Conservation (phyloP, 1,140 invertebrate species). For the Oedothorax gibbosus region DNA sequence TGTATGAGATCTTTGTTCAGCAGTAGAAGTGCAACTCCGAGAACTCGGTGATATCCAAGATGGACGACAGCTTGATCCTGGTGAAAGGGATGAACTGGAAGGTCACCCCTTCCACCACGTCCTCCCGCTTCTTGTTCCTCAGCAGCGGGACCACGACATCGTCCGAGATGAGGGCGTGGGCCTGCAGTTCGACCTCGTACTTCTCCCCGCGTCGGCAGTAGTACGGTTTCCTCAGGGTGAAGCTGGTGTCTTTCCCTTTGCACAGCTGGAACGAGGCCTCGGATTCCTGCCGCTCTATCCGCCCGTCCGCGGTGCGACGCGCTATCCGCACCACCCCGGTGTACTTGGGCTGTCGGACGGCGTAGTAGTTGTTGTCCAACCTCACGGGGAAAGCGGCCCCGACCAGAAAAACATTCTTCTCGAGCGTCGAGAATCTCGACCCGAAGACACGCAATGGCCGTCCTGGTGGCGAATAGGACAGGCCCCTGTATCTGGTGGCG, state of each 20-base stretch:
- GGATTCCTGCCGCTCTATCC: constrained; percentile 47
- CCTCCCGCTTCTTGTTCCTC: constrained; percentile 57
- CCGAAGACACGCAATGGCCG: constrained; percentile 50
- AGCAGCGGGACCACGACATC: constrained; percentile 55
- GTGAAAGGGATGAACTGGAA: constrained; percentile 60
- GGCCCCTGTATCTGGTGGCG: constrained; percentile 63
- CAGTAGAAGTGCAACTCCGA: constrained; percentile 59
- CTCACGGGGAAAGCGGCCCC: constrained; percentile 64
- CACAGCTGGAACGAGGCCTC: constrained; percentile 55
- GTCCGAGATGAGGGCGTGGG: constrained; percentile 44
- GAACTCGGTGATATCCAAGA: constrained; percentile 57
- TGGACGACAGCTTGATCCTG: constrained; percentile 35
- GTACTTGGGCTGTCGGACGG: constrained; percentile 63
- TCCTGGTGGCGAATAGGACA: constrained; percentile 60
- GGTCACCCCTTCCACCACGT: constrained; percentile 51
- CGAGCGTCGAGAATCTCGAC: constrained; percentile 53
- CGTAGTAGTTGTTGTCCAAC: constrained; percentile 63
- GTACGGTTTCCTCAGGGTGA: constrained; percentile 64
- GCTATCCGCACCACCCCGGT: constrained; percentile 63
- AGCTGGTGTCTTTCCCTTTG: constrained; percentile 64
- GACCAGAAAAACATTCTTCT: constrained; percentile 64
- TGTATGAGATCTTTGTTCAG: not conserved
- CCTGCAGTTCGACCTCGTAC: constrained; percentile 56
- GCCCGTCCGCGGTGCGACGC: constrained; percentile 37
- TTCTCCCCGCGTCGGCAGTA: constrained; percentile 61